Conservation (phyloP, 2,888 invertebrate genomes). For the Tetragonisca angustula region DNA sequence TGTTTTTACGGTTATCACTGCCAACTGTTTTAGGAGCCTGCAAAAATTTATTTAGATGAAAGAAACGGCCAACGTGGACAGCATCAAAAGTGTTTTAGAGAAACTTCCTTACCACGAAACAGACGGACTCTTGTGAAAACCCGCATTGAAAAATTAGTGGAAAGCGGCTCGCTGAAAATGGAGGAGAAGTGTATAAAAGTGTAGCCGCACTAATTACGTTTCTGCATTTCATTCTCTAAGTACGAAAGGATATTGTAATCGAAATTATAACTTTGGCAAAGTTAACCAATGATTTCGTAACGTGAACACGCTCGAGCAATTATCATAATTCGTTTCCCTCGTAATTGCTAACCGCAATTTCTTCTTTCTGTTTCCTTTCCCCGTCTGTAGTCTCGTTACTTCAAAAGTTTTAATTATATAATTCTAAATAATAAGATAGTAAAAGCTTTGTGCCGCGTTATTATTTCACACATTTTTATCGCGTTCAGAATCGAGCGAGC, state of each 20-base stretch:
- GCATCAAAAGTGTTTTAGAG: not conserved
- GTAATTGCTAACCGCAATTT: not conserved
- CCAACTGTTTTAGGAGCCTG: not conserved
- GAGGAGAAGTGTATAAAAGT: not conserved
- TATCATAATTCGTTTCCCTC: not conserved
- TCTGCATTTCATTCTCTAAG: not conserved
- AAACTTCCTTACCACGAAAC: not conserved
- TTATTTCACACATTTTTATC: not conserved
- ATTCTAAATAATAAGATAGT: not conserved
- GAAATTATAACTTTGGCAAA: not conserved
- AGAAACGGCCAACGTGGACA: not conserved
- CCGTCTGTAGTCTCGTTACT: not conserved
- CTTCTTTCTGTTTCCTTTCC: not conserved
- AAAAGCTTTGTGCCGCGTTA: not conserved
- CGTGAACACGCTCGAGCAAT: not conserved
- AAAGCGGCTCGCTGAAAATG: not conserved
- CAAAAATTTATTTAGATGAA: not conserved
- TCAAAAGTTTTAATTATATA: not conserved
- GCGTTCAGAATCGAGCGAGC: not conserved
- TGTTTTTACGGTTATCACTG: not conserved
- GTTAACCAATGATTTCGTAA: not conserved
- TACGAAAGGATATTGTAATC: not conserved
- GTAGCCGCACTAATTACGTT: not conserved
- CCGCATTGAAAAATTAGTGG: not conserved
- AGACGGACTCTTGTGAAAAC: not conserved